A percentile compares a stretch with the other conserved stretches of the same genome.
Evolutionary conservation across 1,140 invertebrate genomes (phyloP).

Genomic region (Panulirus ornatus): DNA sequence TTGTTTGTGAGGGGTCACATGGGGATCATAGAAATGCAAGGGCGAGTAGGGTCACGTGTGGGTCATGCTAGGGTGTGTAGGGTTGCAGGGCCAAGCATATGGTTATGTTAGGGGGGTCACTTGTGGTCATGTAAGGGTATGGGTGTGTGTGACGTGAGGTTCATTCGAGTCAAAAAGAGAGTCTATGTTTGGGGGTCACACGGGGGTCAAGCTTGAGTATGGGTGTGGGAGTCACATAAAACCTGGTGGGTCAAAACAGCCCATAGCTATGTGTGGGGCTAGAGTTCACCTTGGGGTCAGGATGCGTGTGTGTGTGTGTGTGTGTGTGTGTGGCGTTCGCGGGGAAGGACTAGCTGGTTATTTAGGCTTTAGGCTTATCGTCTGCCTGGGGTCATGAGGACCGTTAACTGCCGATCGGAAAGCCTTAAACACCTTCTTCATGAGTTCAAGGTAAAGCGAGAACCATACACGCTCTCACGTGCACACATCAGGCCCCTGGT

Average conservation of each 20-base stretch:
- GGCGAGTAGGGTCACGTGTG: not conserved
- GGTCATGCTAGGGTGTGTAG: not conserved
- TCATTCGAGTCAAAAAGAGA: not conserved
- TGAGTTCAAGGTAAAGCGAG: no score
- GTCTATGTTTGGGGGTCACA: not conserved
- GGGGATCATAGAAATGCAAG: not conserved
- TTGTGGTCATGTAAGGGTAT: not conserved
- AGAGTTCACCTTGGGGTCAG: not conserved
- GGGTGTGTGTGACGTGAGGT: not conserved
- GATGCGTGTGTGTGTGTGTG: not conserved
- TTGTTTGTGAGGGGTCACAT: not conserved
- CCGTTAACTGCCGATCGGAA: no score
- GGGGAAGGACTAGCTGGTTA: no score
- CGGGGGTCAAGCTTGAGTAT: not conserved
- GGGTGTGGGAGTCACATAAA: no score
- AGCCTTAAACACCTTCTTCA: no score
- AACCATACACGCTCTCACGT: no score
- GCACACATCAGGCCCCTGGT: no score
- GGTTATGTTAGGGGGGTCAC: not conserved
- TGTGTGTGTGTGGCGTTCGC: constrained; percentile 8
- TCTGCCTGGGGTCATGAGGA: no score
- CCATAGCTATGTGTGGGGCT: not conserved
- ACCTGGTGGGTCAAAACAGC: no score
- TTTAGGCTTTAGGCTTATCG: no score
- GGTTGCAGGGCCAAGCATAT: not conserved